Base-by-base conservation (phyloP, 2,888 invertebrate genomes). In the Oscheius sp. region DNA sequence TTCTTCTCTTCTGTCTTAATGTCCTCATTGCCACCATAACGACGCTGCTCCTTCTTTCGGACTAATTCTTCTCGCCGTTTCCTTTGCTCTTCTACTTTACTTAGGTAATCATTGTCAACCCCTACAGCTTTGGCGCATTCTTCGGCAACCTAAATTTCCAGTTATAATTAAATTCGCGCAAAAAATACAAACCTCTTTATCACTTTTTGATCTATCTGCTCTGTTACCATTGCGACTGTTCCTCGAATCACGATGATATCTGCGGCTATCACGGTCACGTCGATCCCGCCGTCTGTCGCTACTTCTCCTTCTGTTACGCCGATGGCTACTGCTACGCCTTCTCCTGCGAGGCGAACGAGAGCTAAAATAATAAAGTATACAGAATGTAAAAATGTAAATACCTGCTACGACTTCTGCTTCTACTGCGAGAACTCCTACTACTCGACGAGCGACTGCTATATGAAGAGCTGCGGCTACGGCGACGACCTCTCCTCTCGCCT, bases 51-150 rank as follows among this genome's bases (percentile, higher is more conserved):
- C 68, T 87, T 87, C 46, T 74, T 70, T 6, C 77, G 61, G 0
- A 80, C 55, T n/a, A 84, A 74, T 74, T 86, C 83, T 27, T 87
- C 87, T 0, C 87, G 74, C 27, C 76, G 71, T 49, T 78, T 72
- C 72, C 86, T 83, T 73, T 88, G 88, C 52, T 88, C 85, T 59
- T 88, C 87, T 29, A 88, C 64, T 69, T 82, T 83, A 27, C 74
- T 53, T 55, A 88, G 74, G 63, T 88, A 88, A 21, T 86, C 86
- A n/a, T 76, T 76, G 46, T 86, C 85, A 0, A 88, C 72, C 0
- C 88, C 88, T 13, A 87, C 72, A 2, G 85, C 86, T 61, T 82
- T 79, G 0, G 84, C 87, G 55, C 85, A 84, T 72, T 87, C 87
- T 1, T 77, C 72, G 6, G 76, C 23, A 6, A 49, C 58, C 73